Evolutionary conservation across 2,888 invertebrate species (phyloP), one percentile per base, ranked within the genome.

Genomic region (Petrolisthes manimaculis): DNA sequence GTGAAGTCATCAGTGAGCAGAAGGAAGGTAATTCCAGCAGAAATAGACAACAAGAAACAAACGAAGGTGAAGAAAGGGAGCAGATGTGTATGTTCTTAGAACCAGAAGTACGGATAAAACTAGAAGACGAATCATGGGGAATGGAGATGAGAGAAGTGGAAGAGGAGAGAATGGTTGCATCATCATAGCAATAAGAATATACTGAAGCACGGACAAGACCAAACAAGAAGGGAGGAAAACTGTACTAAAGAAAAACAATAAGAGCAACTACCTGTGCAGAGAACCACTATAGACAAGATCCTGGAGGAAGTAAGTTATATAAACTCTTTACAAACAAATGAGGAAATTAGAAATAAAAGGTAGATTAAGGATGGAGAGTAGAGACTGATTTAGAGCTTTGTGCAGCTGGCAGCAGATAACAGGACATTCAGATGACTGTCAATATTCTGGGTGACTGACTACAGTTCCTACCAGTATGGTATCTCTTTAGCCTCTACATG

Each of bases 61-160:
- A 71, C 6, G 37, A 24, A 6, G 82, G 67, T 5, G 56, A 56
- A 6, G 88, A 85, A n/a, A 78, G 79, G 51, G 83, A 86, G 8
- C 14, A 53, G 21, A 75, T 77, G 3, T 89, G 86, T 74, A 89
- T 89, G 56, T 71, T 83, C 14, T 82, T 89, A 4, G 83, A 89
- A 56, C 89, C 89, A 4, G 86, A 85, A 85, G 89, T 89, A 51
- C 85, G 86, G 54, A 89, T 89, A n/a, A 88, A 88, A 51, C 78
- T 88, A 14, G 88, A 88, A 84, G 88, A 83, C 5, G 88, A 88
- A 79, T 37, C 37, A 37, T 37, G 37, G 37, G 79, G 67, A 67
- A 82, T 56, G 51, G 82, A 69, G 67, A 82, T 61, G 75, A 9
- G 53, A 51, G 67, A 69, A 12, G 69, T 67, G 61, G 51, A 56